These are phyloP conservation scores for Macquaria ambigua DNA, from an alignment of 2,113 vertebrate genomes.

Conservation along the genomic window DNA sequence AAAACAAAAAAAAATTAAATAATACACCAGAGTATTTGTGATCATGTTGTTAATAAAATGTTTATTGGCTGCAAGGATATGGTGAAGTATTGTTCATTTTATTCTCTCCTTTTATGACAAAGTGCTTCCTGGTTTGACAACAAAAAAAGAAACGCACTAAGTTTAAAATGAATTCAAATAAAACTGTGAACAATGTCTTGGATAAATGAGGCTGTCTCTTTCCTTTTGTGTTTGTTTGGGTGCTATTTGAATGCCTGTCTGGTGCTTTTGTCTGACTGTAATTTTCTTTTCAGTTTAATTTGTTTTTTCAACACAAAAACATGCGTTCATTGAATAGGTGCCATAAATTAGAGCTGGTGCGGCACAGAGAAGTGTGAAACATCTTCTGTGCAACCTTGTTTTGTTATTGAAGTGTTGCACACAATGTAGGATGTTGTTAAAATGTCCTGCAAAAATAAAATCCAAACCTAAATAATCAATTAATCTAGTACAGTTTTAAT, in stretches of 20 bases:
- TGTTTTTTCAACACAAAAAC: background rate
- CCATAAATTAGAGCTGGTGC: conserved; percentile 29
- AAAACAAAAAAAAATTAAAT: conserved; percentile 70
- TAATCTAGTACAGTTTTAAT: background rate
- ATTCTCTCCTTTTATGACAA: conserved; percentile 80
- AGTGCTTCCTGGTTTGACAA: conserved; percentile 84
- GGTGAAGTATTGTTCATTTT: conserved; percentile 82
- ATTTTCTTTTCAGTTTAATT: background rate
- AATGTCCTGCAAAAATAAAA: background rate
- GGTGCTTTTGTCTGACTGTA: background rate
- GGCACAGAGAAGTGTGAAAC: conserved; percentile 11
- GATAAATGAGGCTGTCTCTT: conserved; percentile 64
- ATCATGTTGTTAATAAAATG: conserved; percentile 96
- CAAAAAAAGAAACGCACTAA: conserved; percentile 57
- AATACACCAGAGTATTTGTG: conserved; percentile 90
- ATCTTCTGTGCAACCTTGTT: conserved; percentile 28
- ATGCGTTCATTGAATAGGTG: conserved; percentile 21
- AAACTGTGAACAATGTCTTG: conserved; percentile 85
- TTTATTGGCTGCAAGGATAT: conserved; percentile 91
- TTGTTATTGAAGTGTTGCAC: conserved; percentile 19
- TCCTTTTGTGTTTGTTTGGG: conserved; percentile 40
- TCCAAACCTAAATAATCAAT: background rate
- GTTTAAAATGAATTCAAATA: conserved; percentile 83
- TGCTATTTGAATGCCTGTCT: conserved; percentile 12
- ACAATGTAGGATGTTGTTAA: background rate